A percentile compares a stretch with the other conserved stretches of the same genome.
Evolutionary conservation across 2,888 invertebrate species (phyloP).

Genomic region (Oxycera nigricornis): DNA sequence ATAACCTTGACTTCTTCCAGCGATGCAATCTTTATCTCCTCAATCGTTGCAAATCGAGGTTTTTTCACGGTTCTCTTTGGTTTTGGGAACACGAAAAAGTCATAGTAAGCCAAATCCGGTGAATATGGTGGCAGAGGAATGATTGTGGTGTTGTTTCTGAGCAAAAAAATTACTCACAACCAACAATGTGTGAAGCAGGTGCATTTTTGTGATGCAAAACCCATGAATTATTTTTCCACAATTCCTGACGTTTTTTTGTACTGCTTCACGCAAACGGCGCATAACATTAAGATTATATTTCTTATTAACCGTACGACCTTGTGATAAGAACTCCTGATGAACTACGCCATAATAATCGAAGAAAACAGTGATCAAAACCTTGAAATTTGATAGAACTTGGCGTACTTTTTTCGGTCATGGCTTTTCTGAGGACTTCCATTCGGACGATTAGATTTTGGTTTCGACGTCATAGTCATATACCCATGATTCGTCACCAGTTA

Average conservation of each 20-base stretch:
- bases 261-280: neutral
- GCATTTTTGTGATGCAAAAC: neutral
- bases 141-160: conserved; percentile 4
- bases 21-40: conserved; percentile 12
- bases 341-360: conserved; percentile 27
- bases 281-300: conserved; percentile 17
- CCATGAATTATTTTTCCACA: conserved; percentile 2
- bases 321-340: conserved; percentile 8
- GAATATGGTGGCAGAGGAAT: neutral
- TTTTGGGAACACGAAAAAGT: conserved; percentile 19
- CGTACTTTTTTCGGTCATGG: too few relatives aligned
- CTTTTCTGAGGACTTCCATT: neutral
- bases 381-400: neutral
- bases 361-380: neutral
- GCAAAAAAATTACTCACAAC: neutral
- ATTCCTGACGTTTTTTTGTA: neutral
- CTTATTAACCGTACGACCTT: conserved; percentile 11
- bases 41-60: conserved; percentile 11
- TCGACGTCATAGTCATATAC: too few relatives aligned
- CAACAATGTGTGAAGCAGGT: neutral
- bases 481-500: too few relatives aligned
- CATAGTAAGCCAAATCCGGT: neutral
- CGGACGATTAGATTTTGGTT: neutral
- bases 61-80: neutral
- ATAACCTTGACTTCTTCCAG: conserved; percentile 12